These are phyloP conservation scores for Pinctada fucata DNA, from an alignment of 2,888 invertebrate species.

Conservation along the genomic window DNA sequence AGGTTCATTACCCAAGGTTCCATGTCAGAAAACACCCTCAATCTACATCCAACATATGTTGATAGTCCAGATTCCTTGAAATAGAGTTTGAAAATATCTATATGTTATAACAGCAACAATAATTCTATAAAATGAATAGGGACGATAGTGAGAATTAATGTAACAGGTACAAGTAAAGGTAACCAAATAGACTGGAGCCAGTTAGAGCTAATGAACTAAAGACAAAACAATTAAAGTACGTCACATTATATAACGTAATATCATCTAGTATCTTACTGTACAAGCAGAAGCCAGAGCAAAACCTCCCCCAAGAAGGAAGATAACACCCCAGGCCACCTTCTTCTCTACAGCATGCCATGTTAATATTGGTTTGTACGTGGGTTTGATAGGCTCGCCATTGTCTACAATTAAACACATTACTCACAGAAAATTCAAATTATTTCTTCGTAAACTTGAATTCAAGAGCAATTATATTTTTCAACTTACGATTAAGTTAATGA, in stretches of 20 bases:
- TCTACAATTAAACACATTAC: background rate
- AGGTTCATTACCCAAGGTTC: constrained; percentile 61
- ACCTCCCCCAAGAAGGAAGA: constrained; percentile 89
- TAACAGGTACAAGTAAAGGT: no score
- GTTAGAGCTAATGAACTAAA: no score
- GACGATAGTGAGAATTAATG: no score
- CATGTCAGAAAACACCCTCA: constrained; percentile 54
- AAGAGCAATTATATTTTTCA: no score
- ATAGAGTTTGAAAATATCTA: background rate
- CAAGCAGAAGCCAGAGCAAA: constrained; percentile 93
- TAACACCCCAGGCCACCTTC: constrained; percentile 93
- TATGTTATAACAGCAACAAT: no score
- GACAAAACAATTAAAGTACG: no score
- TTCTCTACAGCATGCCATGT: constrained; percentile 91
- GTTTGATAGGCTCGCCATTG: background rate
- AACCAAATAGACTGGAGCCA: no score
- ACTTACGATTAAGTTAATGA: no score
- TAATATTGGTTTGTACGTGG: constrained; percentile 78
- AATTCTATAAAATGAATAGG: no score
- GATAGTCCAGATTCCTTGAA: constrained; percentile 62
- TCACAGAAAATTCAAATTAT: no score
- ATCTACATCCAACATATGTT: constrained; percentile 56
- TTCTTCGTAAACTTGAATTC: no score
- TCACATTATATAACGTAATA: no score
- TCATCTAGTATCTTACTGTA: constrained; percentile 77